Evolutionary conservation across 2,113 vertebrate species (phyloP).

Genomic region (Malurus elegans): DNA sequence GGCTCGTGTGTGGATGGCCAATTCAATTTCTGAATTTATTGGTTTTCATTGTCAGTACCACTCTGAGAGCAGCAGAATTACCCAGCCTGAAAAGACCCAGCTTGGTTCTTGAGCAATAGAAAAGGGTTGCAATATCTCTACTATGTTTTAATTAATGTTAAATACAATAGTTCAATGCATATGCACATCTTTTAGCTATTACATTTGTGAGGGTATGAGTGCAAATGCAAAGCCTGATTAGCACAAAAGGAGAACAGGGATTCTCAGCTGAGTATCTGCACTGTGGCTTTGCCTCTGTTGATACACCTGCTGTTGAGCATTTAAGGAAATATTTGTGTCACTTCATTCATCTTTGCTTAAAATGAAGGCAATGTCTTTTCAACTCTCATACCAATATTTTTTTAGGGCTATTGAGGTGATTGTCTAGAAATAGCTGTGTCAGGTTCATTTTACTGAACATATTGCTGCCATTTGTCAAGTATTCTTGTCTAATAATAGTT

Average conservation of each 20-base stretch:
- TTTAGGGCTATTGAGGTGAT: not conserved
- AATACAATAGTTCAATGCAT: not conserved
- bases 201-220: not conserved
- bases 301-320: not conserved
- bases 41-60: not conserved
- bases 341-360: not conserved
- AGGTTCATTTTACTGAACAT: not conserved
- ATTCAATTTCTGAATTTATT: not conserved
- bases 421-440: not conserved
- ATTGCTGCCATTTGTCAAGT: constrained; percentile 12
- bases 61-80: not conserved
- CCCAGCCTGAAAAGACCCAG: not conserved
- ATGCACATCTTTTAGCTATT: not conserved
- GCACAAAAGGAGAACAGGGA: not conserved
- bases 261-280: not conserved
- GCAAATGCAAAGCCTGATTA: not conserved
- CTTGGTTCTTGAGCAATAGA: not conserved
- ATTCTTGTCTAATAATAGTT: constrained; percentile 9
- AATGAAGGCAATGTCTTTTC: not conserved
- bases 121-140: not conserved
- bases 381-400: not conserved
- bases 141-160: not conserved
- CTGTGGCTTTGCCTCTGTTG: not conserved
- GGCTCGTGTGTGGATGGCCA: not conserved
- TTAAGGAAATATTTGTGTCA: not conserved